Base-by-base conservation (phyloP, 2,113 vertebrate species). In the Brachirus orientalis region DNA sequence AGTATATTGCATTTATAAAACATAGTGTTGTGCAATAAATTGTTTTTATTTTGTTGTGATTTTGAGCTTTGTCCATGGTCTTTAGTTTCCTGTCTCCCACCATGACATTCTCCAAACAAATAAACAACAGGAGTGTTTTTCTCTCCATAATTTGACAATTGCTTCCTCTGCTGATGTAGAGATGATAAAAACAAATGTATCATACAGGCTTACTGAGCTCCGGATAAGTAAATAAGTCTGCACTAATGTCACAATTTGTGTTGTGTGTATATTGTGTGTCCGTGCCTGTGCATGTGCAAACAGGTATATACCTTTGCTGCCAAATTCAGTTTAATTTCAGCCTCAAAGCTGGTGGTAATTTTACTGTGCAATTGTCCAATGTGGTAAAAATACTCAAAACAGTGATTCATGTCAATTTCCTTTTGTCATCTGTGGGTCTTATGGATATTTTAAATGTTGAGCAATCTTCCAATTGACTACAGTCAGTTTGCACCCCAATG, bases 271-370 rank as follows among this genome's bases (percentile, higher is more conserved):
- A 11, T 41, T 73, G 33, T 80, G 79, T 64, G 18, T 7, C 14
- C 57, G n/a, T n/a, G n/a, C n/a, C n/a, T n/a, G 38, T 37, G 47
- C 83, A 37, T 62, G 71, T 79, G 53, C 63, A 63, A 71, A 83
- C 79, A 73, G 60, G 56, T 75, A 28, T 69, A 77, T 73, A 65
- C 75, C 83, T 69, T 53, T 53, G 13, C 66, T 75, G 74, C 82
- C 74, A 82, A 78, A 69, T 72, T 75, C 61, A 59, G 77, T 85
- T 91, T 89, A 74, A 86, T 84, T 88, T 87, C 83, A 77, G 75
- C 76, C 79, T 85, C 82, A 60, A 84, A 88, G 80, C 91, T 86
- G 86, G 82, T 84, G 58, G 10, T 52, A 48, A 48, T 57, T 54
- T 56, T 38, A 35, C 13, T 61, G 46, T 63, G 52, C 22, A 72